A percentile compares a stretch with the other conserved stretches of the same genome.
Conservation (phyloP, 2,113 vertebrate species). For the Perca fluviatilis region DNA sequence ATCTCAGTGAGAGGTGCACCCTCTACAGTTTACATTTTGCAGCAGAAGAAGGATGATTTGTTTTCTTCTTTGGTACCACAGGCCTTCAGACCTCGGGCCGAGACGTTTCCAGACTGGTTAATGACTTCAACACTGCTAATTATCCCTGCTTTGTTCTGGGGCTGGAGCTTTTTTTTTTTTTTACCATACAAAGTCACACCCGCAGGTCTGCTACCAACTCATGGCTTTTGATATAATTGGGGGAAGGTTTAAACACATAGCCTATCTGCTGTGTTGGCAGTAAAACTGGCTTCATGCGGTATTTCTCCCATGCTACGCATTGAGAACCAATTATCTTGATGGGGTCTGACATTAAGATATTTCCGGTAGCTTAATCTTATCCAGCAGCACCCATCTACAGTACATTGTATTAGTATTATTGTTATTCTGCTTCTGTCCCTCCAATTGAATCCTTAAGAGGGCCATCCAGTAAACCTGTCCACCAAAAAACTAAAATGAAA, state of each 20-base stretch:
- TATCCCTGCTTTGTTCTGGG: constrained; percentile 17
- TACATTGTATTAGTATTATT: neutral
- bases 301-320: constrained; percentile 28
- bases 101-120: constrained; percentile 33
- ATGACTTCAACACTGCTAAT: constrained; percentile 36
- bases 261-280: constrained; percentile 22
- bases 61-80: constrained; percentile 53
- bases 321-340: constrained; percentile 26
- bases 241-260: constrained; percentile 20
- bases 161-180: constrained; percentile 22
- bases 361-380: constrained; percentile 1
- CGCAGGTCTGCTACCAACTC: constrained; percentile 11
- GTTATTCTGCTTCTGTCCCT: neutral
- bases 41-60: constrained; percentile 23
- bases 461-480: neutral
- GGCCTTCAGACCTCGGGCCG: neutral
- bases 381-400: constrained; percentile 12
- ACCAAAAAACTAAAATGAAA: constrained; percentile 8
- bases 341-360: constrained; percentile 3
- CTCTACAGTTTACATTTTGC: constrained; percentile 2
- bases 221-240: constrained; percentile 18
- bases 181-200: neutral
- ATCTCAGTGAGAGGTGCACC: neutral
- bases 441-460: neutral
- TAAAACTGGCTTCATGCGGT: constrained; percentile 20